These are phyloP conservation scores for Zhuqinia jingwanae DNA, from an alignment of 2,888 invertebrate genomes.

Conservation along the genomic window DNA sequence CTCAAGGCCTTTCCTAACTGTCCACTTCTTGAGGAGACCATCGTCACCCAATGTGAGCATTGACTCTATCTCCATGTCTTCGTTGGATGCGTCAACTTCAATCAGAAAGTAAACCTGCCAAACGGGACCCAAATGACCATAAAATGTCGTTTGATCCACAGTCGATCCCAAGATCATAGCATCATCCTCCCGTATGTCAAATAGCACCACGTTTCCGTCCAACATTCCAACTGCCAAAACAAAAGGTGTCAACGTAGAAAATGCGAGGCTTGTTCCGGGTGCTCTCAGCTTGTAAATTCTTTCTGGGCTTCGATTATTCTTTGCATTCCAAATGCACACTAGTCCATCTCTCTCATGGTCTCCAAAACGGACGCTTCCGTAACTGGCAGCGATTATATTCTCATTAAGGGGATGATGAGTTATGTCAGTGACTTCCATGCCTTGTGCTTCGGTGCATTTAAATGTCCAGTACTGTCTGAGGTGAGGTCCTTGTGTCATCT, in stretches of 20 bases:
- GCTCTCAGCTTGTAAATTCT: conserved; percentile 85
- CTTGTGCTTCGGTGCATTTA: conserved; percentile 69
- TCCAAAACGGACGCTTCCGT: conserved; percentile 86
- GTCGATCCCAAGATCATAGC: conserved; percentile 65
- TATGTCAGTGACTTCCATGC: conserved; percentile 76
- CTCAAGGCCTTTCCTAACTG: conserved; percentile 76
- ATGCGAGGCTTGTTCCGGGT: conserved; percentile 87
- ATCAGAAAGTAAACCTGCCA: conserved; percentile 78
- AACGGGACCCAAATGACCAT: conserved; percentile 77
- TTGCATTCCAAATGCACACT: conserved; percentile 87
- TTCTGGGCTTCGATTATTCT: conserved; percentile 89
- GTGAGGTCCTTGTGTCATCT: conserved; percentile 65
- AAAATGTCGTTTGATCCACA: conserved; percentile 54
- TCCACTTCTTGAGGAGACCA: conserved; percentile 77
- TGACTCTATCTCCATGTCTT: conserved; percentile 73
- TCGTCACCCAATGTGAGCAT: conserved; percentile 78
- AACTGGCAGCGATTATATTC: conserved; percentile 88
- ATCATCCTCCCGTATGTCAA: conserved; percentile 84
- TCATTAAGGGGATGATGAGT: conserved; percentile 79
- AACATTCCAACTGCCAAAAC: conserved; percentile 89
- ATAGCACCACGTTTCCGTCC: conserved; percentile 87
- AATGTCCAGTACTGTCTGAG: conserved; percentile 75
- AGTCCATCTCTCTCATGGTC: conserved; percentile 84
- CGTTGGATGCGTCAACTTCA: conserved; percentile 72
- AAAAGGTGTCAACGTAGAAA: conserved; percentile 86